Conservation (phyloP, 92 coral and sea anemone genomes). For the Porites divaricata region DNA sequence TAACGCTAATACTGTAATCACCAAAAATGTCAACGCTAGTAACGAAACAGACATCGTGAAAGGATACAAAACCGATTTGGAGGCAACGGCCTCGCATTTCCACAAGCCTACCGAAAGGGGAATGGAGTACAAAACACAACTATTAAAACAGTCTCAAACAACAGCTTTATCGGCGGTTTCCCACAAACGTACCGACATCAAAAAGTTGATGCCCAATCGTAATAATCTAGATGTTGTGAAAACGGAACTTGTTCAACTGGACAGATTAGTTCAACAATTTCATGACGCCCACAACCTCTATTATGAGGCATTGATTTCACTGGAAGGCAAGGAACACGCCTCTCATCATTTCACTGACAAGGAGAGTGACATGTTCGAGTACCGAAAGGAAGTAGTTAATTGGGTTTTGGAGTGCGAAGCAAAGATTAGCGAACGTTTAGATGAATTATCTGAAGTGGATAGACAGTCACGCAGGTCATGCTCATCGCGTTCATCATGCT, state of each 20-base stretch:
- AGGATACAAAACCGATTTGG: neutral
- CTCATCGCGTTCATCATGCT: too few species aligned
- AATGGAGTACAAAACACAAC: conserved; percentile 9
- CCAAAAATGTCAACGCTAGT: neutral
- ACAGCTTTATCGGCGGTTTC: conserved; percentile 29
- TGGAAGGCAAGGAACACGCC: neutral
- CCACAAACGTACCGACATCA: conserved; percentile 26
- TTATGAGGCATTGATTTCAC: neutral
- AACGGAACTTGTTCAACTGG: neutral
- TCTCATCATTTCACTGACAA: conserved; percentile 3
- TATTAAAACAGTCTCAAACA: neutral
- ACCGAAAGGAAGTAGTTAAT: conserved; percentile 9
- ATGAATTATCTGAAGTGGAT: conserved; percentile 18
- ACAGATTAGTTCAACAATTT: conserved; percentile 3
- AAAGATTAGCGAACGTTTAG: conserved; percentile 14
- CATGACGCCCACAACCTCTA: neutral
- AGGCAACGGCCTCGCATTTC: neutral
- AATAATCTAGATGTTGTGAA: conserved; percentile 12
- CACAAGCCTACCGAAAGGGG: conserved; percentile 2
- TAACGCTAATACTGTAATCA: neutral
- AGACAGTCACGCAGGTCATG: too few species aligned
- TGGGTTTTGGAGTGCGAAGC: conserved; percentile 19
- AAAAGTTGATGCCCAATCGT: conserved; percentile 11
- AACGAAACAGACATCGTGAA: neutral
- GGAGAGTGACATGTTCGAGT: conserved; percentile 17